Base-by-base conservation (phyloP, 2,797 vertebrate genomes). In the Hippoglossus hippoglossus region DNA sequence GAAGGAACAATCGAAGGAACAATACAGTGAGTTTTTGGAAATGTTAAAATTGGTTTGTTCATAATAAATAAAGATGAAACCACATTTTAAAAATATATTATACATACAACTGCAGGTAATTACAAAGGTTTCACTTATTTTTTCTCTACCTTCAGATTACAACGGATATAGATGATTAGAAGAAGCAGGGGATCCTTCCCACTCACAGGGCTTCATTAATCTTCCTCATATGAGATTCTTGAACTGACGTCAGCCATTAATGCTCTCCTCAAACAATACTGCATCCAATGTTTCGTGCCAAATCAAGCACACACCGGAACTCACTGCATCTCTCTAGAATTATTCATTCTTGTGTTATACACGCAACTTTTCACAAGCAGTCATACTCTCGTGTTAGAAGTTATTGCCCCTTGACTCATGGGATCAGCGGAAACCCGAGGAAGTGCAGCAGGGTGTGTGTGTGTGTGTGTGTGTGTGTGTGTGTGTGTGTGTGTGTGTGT, bases 401-500 rank as follows among this genome's bases (percentile, higher is more conserved):
- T 56, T 61, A 58, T 62, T 71, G 19, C 4, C 41, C 66, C n/a
- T 73, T 68, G 64, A 71, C 67, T 84, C 60, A 83, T 19, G 26
- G 34, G 49, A 69, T 71, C 41, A 63, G 44, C 31, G 58, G 84
- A 86, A 87, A 63, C 74, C 26, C 44, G 56, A 81, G 88, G 75
- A 82, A 91, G 73, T 76, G 76, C 66, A 81, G 21, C 36, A 64
- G 69, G 49, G 31, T 77, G 64, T 46, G 1, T 22, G 22, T 22
- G 22, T 22, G 22, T 22, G 22, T 22, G 22, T 22, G 16, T 76
- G 25, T 26, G 24, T 53, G 52, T 53, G 13, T 54, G 51, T 53
- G 51, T 53, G 47, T 49, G 47, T 47, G 44, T 19, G 47, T 49
- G 59, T 53, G n/a, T 79, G 28, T 73, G 64, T 44, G 16, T 75